These are phyloP conservation scores for Phalloptychus januarius DNA, from an alignment of 2,797 vertebrate species.

Conservation along the genomic window DNA sequence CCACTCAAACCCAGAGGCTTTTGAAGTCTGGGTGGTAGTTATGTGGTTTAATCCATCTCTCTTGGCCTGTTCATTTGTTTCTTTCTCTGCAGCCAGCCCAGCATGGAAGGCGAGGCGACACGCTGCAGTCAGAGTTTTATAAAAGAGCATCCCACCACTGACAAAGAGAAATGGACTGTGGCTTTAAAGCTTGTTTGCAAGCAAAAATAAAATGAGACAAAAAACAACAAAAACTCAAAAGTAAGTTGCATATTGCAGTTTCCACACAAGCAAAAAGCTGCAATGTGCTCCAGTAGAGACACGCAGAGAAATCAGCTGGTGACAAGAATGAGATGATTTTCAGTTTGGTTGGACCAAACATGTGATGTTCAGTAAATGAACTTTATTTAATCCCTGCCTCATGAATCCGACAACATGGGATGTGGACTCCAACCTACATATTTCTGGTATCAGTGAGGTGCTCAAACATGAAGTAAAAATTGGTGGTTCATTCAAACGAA, in stretches of 20 bases:
- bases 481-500: not conserved
- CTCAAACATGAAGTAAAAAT: not conserved
- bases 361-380: not conserved
- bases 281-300: conserved; percentile 7
- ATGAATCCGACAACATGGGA: not conserved
- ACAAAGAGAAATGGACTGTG: conserved; percentile 28
- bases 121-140: conserved; percentile 18
- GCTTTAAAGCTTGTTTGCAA: conserved; percentile 4
- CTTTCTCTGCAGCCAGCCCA: conserved; percentile 39
- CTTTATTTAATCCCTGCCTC: not conserved
- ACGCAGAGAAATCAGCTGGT: not conserved
- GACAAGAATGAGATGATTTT: not conserved
- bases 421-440: too few relatives aligned
- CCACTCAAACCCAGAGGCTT: not conserved
- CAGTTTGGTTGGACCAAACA: not conserved
- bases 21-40: conserved; percentile 11
- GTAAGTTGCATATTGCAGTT: not conserved
- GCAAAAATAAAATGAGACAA: conserved; percentile 6
- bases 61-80: conserved; percentile 34
- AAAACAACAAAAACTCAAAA: conserved; percentile 4
- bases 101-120: conserved; percentile 16
- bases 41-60: conserved; percentile 26
- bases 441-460: not conserved
- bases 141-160: conserved; percentile 23
- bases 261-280: conserved; percentile 1